Evolutionary conservation across 2,113 vertebrate species (phyloP), one percentile per base, ranked within the genome.

Genomic region (Merops nubicus): DNA sequence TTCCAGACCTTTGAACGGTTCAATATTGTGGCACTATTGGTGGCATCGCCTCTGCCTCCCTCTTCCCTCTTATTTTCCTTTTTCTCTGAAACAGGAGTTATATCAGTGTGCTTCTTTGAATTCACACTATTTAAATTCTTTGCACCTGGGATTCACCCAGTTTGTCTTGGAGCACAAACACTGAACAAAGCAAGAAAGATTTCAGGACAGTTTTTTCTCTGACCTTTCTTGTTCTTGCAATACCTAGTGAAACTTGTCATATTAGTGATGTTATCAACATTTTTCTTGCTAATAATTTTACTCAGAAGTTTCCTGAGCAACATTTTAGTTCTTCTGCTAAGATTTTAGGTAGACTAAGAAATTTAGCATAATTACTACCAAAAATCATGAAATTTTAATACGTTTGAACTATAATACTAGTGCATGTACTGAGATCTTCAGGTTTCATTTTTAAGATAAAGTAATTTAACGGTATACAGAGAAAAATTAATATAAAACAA

Each of bases 361-460:
- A 83, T 40, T 31, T 19, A 53, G 45, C 11, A 7, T n/a, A 67
- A n/a, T n/a, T 54, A 48, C 33, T 54, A 22, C 47, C 79, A 50
- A 68, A 77, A 84, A 59, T 59, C 38, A 60, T 34, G 65, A 28
- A 34, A 59, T 14, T 11, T 51, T 57, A 23, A 47, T 45, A 36
- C 6, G 18, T 9, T 18, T 78, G 38, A 65, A 33, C n/a, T 77
- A 4, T 77, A 63, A 36, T n/a, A 40, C 11, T 76, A 42, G 51
- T 40, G 13, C 53, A 7, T 9, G 36, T 57, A 36, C 50, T 43
- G 15, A 56, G 48, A 48, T 88, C 74, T 34, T 91, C 67, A 48
- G 33, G 59, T 62, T 96, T 94, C 90, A 89, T 95, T 97, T 97
- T 94, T 96, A 95, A 96, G 92, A 96, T 84, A 92, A 96, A 97